Evolutionary conservation across 2,797 vertebrate genomes (phyloP), one percentile per base, ranked within the genome.

Genomic region (Acrocephalus scirpaceus): DNA sequence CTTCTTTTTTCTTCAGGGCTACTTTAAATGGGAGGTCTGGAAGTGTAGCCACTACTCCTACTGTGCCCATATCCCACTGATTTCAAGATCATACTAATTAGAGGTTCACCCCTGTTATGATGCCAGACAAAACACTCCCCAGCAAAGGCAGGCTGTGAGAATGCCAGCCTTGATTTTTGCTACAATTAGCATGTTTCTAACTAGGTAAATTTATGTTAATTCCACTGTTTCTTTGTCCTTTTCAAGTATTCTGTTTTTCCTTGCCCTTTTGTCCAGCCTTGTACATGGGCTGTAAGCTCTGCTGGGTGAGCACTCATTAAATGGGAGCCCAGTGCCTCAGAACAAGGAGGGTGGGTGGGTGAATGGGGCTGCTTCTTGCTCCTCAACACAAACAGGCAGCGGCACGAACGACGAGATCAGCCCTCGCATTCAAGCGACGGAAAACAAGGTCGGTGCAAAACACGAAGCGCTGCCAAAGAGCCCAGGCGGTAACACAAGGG

Each of bases 11-110:
- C 44, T 73, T 66, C n/a, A 48, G 25, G 1, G 6, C 47, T 90
- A 26, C 56, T 94, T 92, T 78, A 62, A 77, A 74, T 65, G 30
- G 57, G 72, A 93, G 47, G 23, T 78, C 86, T 93, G 75, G 81
- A 96, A 91, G 50, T 13, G n/a, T 44, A 96, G 61, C 75, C 69
- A 60, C 79, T 83, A 6, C 7, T 74, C 51, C 69, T 72, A 53
- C 89, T 84, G 62, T 73, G 82, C 73, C 0, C 0, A 40, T 72
- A 93, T 48, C 56, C 51, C 82, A 86, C 56, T 44, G 60, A 78
- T 90, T 90, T 88, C 79, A 81, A 66, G 76, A 87, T 88, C 79
- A 23, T 27, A 53, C 75, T 70, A 96, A 90, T 95, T 92, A 88
- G 78, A 90, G 14, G 51, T 70, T 91, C 75, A 66, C 54, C 57